These are phyloP conservation scores for Pelodiscus sinensis DNA, from an alignment of 2,113 vertebrate genomes.

Conservation along the genomic window DNA sequence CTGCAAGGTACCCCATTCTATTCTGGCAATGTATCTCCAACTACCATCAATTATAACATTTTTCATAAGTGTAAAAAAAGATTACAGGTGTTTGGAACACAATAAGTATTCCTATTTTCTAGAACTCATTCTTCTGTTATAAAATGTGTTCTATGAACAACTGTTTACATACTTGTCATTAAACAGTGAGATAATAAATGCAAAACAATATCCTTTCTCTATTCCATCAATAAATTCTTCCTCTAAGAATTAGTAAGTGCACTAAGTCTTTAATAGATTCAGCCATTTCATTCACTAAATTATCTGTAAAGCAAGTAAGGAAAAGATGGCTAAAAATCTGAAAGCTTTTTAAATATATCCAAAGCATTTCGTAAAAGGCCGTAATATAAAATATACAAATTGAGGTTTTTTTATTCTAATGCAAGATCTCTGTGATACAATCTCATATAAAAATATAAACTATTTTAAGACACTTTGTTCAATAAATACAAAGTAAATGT, in stretches of 20 bases:
- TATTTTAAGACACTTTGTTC: conserved; percentile 21
- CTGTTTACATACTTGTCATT: conserved; percentile 46
- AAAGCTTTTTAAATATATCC: conserved; percentile 33
- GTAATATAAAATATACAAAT: conserved; percentile 36
- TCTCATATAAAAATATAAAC: neutral
- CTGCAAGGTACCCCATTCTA: too few relatives aligned
- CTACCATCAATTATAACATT: neutral
- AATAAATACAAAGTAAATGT: neutral
- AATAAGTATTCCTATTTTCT: neutral
- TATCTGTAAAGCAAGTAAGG: conserved; percentile 35
- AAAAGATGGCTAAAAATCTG: conserved; percentile 39
- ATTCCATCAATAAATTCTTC: conserved; percentile 44
- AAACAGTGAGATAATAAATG: conserved; percentile 17
- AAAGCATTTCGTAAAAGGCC: conserved; percentile 13
- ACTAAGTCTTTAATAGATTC: conserved; percentile 58
- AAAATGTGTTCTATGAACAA: conserved; percentile 4
- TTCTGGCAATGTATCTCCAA: too few relatives aligned
- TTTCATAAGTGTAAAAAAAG: neutral
- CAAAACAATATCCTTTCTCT: conserved; percentile 29
- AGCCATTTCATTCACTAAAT: conserved; percentile 59
- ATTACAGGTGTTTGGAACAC: neutral
- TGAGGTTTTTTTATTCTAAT: neutral
- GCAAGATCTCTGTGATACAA: neutral
- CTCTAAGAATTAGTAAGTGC: conserved; percentile 6
- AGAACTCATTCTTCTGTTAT: neutral